Evolutionary conservation across 2,888 invertebrate genomes (phyloP).

Genomic region (Chaitophorus viminalis): DNA sequence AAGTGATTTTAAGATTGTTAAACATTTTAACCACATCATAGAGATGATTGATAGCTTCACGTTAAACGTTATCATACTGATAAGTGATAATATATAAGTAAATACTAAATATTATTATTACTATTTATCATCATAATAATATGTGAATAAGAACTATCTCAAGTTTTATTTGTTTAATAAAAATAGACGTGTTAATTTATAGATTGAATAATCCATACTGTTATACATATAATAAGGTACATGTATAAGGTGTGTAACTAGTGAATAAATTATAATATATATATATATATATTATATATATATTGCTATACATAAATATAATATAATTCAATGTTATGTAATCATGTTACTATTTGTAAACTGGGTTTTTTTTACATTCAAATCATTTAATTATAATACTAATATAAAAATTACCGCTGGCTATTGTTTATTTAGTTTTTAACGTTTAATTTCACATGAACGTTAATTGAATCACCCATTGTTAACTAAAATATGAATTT

Average conservation of each 20-base stretch:
- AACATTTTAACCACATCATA: too few relatives aligned
- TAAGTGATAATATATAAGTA: too few relatives aligned
- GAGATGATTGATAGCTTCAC: too few relatives aligned
- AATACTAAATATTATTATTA: not conserved
- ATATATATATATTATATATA: too few relatives aligned
- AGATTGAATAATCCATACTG: not conserved
- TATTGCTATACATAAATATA: too few relatives aligned
- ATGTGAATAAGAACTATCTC: not conserved
- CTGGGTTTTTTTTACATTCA: slow-evolving; percentile 30
- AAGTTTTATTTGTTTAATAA: not conserved
- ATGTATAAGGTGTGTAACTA: not conserved
- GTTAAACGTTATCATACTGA: too few relatives aligned
- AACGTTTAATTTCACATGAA: not conserved
- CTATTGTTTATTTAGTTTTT: slow-evolving; percentile 7
- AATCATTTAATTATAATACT: not conserved
- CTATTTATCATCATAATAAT: not conserved
- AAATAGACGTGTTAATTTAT: not conserved
- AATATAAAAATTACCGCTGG: not conserved
- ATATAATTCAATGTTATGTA: not conserved
- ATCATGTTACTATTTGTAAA: slow-evolving; percentile 6
- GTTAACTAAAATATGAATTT: not conserved
- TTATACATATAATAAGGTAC: not conserved
- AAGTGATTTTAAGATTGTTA: too few relatives aligned
- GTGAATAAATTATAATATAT: not conserved
- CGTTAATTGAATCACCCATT: not conserved